phyloP scores from a whole-genome alignment of 2,888 invertebrate genomes.

The Melinaea menophilus region DNA sequence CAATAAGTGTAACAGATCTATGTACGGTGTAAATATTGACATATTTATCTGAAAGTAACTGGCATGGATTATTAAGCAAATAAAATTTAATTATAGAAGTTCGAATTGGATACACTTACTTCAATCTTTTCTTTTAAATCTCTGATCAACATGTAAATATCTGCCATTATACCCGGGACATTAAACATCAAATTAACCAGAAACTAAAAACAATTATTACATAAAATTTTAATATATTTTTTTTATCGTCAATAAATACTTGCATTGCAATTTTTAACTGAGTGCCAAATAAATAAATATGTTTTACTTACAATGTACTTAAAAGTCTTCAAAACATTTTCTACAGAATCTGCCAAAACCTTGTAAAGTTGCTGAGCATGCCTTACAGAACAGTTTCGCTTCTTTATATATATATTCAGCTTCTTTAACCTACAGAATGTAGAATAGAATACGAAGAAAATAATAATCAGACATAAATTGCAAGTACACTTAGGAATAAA shows the following conservation, averaged over 20 bases:
- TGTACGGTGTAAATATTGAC: not conserved
- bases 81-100: not conserved
- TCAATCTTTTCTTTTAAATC: not conserved
- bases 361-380: not conserved
- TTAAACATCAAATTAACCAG: not conserved
- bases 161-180: not conserved
- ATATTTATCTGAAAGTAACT: not conserved
- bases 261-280: not conserved
- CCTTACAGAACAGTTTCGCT: not conserved
- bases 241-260: not conserved
- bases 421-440: not conserved
- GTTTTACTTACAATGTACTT: not conserved
- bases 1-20: not conserved
- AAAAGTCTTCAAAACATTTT: not conserved
- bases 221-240: not conserved
- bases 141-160: not conserved
- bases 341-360: not conserved
- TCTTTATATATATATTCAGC: not conserved
- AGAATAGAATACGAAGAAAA: not conserved
- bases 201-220: not conserved
- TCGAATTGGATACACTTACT: not conserved
- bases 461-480: not conserved
- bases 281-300: not conserved
- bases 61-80: constrained; percentile 3
- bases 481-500: not conserved